A percentile compares a stretch with the other conserved stretches of the same genome.
Conservation (phyloP, 1,140 invertebrate species). For the Brachystomella parvula region DNA sequence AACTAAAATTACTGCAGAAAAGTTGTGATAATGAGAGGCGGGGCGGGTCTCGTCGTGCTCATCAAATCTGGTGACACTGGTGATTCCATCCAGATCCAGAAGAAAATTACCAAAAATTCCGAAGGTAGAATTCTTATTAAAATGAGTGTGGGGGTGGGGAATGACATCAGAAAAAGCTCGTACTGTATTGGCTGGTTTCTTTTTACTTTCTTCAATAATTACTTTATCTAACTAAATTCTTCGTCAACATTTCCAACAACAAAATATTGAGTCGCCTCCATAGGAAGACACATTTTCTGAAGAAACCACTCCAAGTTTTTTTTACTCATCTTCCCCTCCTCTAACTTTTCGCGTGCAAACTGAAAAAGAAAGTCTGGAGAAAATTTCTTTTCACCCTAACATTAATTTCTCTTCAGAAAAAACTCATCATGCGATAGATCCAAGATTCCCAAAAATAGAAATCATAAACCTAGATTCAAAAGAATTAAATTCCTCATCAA, state of each 20-base stretch:
- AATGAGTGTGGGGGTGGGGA: too few species aligned
- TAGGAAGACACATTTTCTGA: slow-evolving; percentile 86
- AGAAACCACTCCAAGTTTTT: slow-evolving; percentile 35
- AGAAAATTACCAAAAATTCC: too few species aligned
- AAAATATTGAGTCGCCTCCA: too few species aligned
- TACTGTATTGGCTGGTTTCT: slow-evolving; percentile 19
- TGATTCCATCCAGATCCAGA: neutral
- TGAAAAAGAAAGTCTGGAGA: too few species aligned
- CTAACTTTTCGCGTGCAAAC: too few species aligned
- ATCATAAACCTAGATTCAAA: too few species aligned
- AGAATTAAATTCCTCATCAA: neutral
- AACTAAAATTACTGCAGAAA: neutral
- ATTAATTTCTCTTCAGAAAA: too few species aligned
- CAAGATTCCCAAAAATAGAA: too few species aligned
- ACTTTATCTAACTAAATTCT: neutral
- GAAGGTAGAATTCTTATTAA: too few species aligned
- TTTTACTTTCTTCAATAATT: neutral
- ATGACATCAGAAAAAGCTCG: too few species aligned
- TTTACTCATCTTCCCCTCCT: neutral
- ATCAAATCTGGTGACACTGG: neutral
- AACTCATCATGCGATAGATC: too few species aligned
- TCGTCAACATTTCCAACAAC: slow-evolving; percentile 3
- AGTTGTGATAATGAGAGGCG: neutral
- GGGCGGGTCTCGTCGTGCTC: neutral
- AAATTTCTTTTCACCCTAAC: too few species aligned